A percentile compares a stretch with the other conserved stretches of the same genome.
Conservation (phyloP, 2,888 invertebrate genomes). For the Leucania comma region DNA sequence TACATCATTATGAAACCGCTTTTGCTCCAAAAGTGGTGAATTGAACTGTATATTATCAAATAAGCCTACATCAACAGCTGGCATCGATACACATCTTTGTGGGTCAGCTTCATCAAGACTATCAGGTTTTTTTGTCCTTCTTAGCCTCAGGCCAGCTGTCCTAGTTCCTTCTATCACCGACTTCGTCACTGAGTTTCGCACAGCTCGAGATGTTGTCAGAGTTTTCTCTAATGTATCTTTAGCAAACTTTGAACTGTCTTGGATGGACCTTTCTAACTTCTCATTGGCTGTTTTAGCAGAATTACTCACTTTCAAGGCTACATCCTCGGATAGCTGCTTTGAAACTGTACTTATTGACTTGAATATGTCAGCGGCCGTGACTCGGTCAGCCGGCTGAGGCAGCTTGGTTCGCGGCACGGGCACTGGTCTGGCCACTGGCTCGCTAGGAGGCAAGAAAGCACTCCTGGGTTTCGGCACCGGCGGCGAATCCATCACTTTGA, state of each 20-base stretch:
- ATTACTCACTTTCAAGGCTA: conserved; percentile 87
- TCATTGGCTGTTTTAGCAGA: conserved; percentile 85
- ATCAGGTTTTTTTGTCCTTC: conserved; percentile 77
- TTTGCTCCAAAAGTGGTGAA: conserved; percentile 90
- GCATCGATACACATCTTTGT: conserved; percentile 90
- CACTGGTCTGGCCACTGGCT: conserved; percentile 85
- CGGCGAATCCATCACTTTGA: conserved; percentile 81
- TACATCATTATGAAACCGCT: conserved; percentile 74
- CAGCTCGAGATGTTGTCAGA: conserved; percentile 85
- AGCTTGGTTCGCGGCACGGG: conserved; percentile 89
- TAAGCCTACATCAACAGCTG: conserved; percentile 89
- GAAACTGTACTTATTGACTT: conserved; percentile 90
- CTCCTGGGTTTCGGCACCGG: conserved; percentile 86
- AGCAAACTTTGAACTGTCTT: conserved; percentile 84
- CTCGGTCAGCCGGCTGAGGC: conserved; percentile 75
- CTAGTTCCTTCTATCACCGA: conserved; percentile 92
- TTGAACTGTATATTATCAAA: conserved; percentile 93
- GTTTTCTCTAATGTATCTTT: conserved; percentile 88
- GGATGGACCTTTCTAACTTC: conserved; percentile 81
- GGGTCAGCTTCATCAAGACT: conserved; percentile 68
- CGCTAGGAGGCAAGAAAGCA: conserved; percentile 71
- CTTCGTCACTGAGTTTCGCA: conserved; percentile 89
- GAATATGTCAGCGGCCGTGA: conserved; percentile 84
- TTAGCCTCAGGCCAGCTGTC: conserved; percentile 88
- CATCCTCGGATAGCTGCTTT: conserved; percentile 90